Evolutionary conservation across 2,113 vertebrate species (phyloP), one percentile per base, ranked within the genome.

Genomic region (Clarias magur): DNA sequence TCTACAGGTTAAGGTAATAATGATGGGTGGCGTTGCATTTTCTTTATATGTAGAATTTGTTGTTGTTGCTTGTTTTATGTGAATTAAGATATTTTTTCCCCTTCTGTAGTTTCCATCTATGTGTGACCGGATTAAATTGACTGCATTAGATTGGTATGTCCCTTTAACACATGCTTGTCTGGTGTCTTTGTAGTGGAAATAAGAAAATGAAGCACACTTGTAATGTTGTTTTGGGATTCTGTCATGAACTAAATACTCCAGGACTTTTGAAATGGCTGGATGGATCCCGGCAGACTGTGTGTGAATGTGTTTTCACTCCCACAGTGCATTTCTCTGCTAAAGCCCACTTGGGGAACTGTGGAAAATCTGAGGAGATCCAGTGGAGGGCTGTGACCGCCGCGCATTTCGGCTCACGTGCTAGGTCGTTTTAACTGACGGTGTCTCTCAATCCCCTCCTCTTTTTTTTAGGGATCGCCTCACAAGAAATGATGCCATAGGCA

Each of bases 61-160:
- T 8, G 12, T 3, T 15, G 11, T 68, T 23, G 19, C 42, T 38
- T 72, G 56, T 34, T 4, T 83, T 13, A 89, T 89, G 89, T 72
- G 8, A 89, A 60, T 57, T 0, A 3, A 86, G 65, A 57, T 3
- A 68, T 85, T 0, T 86, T 34, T 7, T 91, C 60, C 85, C 57
- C 73, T 3, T 88, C 89, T 88, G 25, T 92, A 99, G 98, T 99
- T 99, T 91, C 98, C 98, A 5, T 99, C 98, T 0, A 95, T 99
- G 96, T 99, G 98, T 94, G 98, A 99, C 91, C 96, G 96, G 86
- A 95, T 99, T 94, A 98, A 97, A 84, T 91, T 99, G 91, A 97
- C 96, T 0, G 82, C 98, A 56, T 95, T 95, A 92, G 98, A 99
- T 88, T 99, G 98, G 98, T 99, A 88, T 93, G 95, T 89, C 34